Conservation (phyloP, 1,140 invertebrate genomes). For the Philopotamus ludificatus region DNA sequence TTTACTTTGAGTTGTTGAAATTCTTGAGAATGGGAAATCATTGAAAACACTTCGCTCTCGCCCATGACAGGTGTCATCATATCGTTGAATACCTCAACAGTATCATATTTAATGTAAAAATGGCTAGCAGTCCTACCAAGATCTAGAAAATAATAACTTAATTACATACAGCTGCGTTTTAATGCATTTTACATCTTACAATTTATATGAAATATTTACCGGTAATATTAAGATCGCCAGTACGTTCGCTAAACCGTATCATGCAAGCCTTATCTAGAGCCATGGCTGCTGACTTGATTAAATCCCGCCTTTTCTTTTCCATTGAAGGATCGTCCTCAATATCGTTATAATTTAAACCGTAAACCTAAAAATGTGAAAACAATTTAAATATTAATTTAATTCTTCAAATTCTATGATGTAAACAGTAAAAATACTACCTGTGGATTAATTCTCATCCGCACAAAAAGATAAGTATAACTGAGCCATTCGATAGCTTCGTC, state of each 20-base stretch:
- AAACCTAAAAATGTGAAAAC: conserved; percentile 51
- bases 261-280: conserved; percentile 90
- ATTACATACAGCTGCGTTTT: neutral
- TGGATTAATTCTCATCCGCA: conserved; percentile 92
- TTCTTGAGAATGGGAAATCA: conserved; percentile 90
- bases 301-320: conserved; percentile 67
- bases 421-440: conserved; percentile 54
- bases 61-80: conserved; percentile 77
- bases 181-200: neutral
- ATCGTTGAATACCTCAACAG: conserved; percentile 89
- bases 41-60: conserved; percentile 80
- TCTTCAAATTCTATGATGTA: conserved; percentile 3
- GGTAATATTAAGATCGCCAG: conserved; percentile 78
- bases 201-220: conserved; percentile 51
- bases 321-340: conserved; percentile 77
- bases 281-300: conserved; percentile 79
- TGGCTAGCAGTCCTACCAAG: conserved; percentile 94
- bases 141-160: conserved; percentile 59
- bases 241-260: conserved; percentile 86
- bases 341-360: conserved; percentile 76
- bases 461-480: conserved; percentile 95
- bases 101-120: conserved; percentile 97
- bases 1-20: conserved; percentile 93
- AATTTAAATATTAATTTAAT: neutral
- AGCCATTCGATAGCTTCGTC: conserved; percentile 97